Conservation (phyloP, 2,113 vertebrate genomes). For the Tautogolabrus adspersus region DNA sequence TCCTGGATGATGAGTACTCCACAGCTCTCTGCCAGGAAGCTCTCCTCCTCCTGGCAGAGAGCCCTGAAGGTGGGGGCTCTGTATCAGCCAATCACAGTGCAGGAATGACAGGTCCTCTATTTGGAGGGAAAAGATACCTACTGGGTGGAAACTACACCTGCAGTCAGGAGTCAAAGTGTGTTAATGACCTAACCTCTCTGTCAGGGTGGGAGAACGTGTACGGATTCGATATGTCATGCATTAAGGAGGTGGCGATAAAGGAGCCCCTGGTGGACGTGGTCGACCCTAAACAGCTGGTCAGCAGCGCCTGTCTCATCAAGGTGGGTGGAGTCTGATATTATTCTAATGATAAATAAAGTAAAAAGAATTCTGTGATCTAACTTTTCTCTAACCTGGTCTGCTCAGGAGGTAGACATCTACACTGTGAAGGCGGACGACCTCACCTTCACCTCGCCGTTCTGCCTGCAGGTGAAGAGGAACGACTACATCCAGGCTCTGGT, state of each 20-base stretch:
- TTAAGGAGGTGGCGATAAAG: conserved; percentile 94
- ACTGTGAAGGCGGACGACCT: conserved; percentile 93
- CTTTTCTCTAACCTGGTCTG: not conserved
- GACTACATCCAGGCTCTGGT: conserved; percentile 94
- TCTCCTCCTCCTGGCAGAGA: too few relatives aligned
- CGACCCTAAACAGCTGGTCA: conserved; percentile 94
- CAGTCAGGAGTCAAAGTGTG: too few relatives aligned
- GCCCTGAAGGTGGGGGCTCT: too few relatives aligned
- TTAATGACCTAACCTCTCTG: not conserved
- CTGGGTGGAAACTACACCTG: too few relatives aligned
- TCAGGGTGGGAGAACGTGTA: conserved; percentile 97
- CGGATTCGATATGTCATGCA: conserved; percentile 95
- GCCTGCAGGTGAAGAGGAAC: conserved; percentile 93
- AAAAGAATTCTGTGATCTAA: not conserved
- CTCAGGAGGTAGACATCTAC: conserved; percentile 95
- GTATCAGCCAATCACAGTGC: too few relatives aligned
- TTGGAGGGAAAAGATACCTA: too few relatives aligned
- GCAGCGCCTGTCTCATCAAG: conserved; percentile 93
- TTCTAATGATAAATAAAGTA: not conserved
- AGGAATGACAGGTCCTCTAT: too few relatives aligned
- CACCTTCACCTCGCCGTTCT: conserved; percentile 94
- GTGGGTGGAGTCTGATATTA: conserved; percentile 65
- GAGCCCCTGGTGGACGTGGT: conserved; percentile 94
- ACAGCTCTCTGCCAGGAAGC: too few relatives aligned
- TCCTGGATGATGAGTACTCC: too few relatives aligned